A percentile compares a stretch with the other conserved stretches of the same genome.
Evolutionary conservation across 64 coral and sea anemone genomes (phyloP).

Genomic region (Cladopsammia gracilis): DNA sequence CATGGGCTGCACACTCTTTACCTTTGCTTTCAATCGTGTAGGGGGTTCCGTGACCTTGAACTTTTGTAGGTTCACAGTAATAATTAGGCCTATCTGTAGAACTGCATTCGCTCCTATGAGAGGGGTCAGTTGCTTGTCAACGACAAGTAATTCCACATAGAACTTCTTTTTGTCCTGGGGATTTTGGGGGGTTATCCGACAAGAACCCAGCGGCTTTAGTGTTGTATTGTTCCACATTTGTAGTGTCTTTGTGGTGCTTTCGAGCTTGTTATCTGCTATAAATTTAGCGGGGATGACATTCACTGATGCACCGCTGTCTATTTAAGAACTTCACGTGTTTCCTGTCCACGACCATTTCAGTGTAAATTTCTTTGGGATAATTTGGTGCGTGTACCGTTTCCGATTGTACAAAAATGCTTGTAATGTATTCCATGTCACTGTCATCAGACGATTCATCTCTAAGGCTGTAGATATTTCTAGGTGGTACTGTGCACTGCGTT

Average conservation of each 20-base stretch:
- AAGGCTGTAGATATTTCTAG: neutral
- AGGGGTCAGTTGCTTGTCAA: neutral
- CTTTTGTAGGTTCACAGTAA: neutral
- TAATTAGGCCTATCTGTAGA: slow-evolving; percentile 43
- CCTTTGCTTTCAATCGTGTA: neutral
- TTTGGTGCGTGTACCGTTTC: neutral
- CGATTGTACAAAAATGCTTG: neutral
- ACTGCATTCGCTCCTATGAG: slow-evolving; percentile 25
- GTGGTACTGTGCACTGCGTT: neutral
- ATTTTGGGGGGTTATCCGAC: neutral
- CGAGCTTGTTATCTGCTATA: neutral
- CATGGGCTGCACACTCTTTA: neutral
- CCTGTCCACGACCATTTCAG: neutral
- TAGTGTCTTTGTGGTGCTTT: neutral
- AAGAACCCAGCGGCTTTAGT: neutral
- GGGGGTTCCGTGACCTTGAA: neutral
- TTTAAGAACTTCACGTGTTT: neutral
- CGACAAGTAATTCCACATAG: slow-evolving; percentile 25
- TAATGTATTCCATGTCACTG: neutral
- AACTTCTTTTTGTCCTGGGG: slow-evolving; percentile 24
- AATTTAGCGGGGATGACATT: neutral
- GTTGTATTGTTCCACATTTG: slow-evolving; percentile 26
- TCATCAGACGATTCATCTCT: neutral
- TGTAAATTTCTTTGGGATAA: slow-evolving; percentile 3
- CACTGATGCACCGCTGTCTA: neutral